A percentile compares a stretch with the other conserved stretches of the same genome.
phyloP scores from a whole-genome alignment of 2,113 vertebrate species.

The Camelus bactrianus region DNA sequence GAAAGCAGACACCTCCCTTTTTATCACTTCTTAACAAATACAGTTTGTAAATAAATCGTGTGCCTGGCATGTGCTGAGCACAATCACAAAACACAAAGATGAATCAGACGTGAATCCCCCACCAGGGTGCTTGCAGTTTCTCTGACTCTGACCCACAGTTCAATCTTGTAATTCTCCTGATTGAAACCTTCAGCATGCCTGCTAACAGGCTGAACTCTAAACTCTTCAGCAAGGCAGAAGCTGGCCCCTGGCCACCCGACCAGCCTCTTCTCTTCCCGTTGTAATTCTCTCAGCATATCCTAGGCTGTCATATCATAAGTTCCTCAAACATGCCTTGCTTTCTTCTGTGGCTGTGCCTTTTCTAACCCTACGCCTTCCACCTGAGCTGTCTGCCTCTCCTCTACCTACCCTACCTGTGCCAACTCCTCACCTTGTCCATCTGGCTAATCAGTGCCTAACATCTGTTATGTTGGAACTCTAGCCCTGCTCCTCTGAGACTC shows the following conservation, averaged over 20 bases:
- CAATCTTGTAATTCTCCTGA: background rate
- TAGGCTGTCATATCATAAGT: background rate
- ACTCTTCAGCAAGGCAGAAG: background rate
- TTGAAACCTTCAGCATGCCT: background rate
- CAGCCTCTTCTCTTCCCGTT: background rate
- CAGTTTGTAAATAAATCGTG: background rate
- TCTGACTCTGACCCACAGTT: background rate
- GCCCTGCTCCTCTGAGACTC: background rate
- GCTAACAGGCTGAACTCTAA: background rate
- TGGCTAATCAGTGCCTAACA: background rate
- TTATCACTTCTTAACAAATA: slow-evolving; percentile 33
- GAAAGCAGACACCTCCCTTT: background rate
- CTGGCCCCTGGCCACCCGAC: background rate
- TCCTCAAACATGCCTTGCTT: background rate
- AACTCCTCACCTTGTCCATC: background rate
- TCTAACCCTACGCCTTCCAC: background rate
- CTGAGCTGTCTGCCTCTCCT: background rate
- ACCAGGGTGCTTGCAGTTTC: background rate
- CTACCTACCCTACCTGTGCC: background rate
- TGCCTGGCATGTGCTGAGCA: background rate
- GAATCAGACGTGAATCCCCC: background rate
- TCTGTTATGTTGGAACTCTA: background rate
- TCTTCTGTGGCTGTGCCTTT: background rate
- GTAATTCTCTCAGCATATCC: background rate
- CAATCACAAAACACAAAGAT: background rate